These are phyloP conservation scores for Sternarchorhynchus goeldii DNA, from an alignment of 2,797 vertebrate genomes.

Conservation along the genomic window DNA sequence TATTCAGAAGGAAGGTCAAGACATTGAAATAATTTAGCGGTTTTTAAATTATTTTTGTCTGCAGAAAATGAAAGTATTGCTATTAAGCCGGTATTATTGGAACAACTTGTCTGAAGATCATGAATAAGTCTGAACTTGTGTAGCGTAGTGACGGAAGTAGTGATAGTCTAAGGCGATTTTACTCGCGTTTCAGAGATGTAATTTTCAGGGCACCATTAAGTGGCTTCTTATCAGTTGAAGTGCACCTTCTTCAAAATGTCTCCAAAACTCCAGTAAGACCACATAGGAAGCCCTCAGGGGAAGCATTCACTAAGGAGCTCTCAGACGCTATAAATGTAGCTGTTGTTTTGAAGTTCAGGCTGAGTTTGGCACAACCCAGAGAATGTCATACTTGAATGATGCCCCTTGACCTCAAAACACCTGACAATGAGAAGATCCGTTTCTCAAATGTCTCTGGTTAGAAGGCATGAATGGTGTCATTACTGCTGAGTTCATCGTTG, in stretches of 20 bases:
- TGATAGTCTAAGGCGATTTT: too few relatives aligned
- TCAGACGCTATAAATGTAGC: neutral
- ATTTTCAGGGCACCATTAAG: slow-evolving; percentile 6
- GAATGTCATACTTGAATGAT: slow-evolving; percentile 40
- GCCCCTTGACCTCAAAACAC: slow-evolving; percentile 46
- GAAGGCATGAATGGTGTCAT: slow-evolving; percentile 53
- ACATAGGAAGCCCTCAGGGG: slow-evolving; percentile 12
- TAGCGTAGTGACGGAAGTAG: too few relatives aligned
- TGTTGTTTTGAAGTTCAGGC: neutral
- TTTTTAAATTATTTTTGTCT: too few relatives aligned
- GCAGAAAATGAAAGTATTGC: too few relatives aligned
- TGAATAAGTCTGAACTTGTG: too few relatives aligned
- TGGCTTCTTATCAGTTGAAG: slow-evolving; percentile 15
- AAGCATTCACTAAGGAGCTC: slow-evolving; percentile 2
- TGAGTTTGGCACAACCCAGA: slow-evolving; percentile 15
- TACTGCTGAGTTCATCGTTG: slow-evolving; percentile 50
- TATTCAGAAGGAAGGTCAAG: too few relatives aligned
- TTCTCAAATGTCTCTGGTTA: slow-evolving; percentile 58
- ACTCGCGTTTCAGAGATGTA: too few relatives aligned
- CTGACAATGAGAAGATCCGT: slow-evolving; percentile 53
- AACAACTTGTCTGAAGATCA: too few relatives aligned
- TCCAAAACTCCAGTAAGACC: neutral
- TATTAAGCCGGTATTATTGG: too few relatives aligned
- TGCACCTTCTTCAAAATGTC: neutral
- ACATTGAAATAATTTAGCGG: too few relatives aligned